Base-by-base conservation (phyloP, 2,888 invertebrate species). In the Lampropteryx suffumata region DNA sequence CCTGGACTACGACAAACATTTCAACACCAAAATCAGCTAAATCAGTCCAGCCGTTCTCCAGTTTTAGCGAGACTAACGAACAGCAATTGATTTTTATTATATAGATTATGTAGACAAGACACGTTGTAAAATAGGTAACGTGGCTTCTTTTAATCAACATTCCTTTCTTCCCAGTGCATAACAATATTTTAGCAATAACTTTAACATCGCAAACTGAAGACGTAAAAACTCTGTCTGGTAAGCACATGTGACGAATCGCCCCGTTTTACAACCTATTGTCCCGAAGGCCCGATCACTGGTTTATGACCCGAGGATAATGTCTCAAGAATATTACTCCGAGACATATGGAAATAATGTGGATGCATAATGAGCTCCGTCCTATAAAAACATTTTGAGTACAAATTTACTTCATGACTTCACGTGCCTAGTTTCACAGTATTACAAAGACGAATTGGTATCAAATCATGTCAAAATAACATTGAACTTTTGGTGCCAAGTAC, bases 211-310 rank as follows among this genome's bases (percentile, higher is more conserved):
- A 17, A 17, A 17, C 17, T 17, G 17, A 17, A 42, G 30, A 42
- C 12, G 26, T 42, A 27, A 30, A 32, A 21, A 21, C 21, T 30
- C 26, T 39, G 42, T 50, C 34, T 56, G 56, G 43, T 12, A 17
- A 60, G 55, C 70, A 70, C 57, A 59, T 70, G 71, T 58, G 50
- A 53, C 46, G 55, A 62, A 61, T 57, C 37, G 12, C 6, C 6
- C 11, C 4, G 21, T 36, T 52, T 50, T 54, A 54, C 54, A 27
- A 29, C 50, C 53, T 21, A 53, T 54, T 54, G 54, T 54, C 13
- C 26, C 8, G 30, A 11, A 10, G 28, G 12, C 10, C 32, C 24
- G 9, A 51, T 51, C 41, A 51, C 45, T 55, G 47, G 44, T 55
- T 55, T 51, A 51, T 51, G 44, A 17, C 30, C 41, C 41, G 30